A percentile compares a stretch with the other conserved stretches of the same genome.
Evolutionary conservation across 2,888 invertebrate species (phyloP).

Genomic region (Pyrgus malvae): DNA sequence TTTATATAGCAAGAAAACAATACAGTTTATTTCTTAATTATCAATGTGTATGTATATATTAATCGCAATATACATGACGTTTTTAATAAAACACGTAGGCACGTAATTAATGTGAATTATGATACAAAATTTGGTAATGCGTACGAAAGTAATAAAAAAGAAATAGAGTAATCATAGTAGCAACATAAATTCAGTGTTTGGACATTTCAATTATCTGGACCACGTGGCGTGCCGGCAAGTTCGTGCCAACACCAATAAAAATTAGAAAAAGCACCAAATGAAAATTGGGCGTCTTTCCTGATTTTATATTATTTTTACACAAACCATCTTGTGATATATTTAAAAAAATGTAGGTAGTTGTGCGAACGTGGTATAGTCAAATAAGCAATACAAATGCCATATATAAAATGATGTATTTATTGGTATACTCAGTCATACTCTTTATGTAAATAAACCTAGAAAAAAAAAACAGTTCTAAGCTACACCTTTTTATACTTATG

Average conservation of each 20-base stretch:
- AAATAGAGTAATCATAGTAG: conserved; percentile 61
- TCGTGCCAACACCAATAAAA: conserved; percentile 77
- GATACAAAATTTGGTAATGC: conserved; percentile 12
- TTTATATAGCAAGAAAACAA: no score
- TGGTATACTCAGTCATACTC: no score
- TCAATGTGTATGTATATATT: no score
- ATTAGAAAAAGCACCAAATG: conserved; percentile 51
- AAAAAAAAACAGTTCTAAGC: no score
- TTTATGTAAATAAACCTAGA: no score
- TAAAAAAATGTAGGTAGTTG: not conserved
- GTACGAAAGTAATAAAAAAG: conserved; percentile 47
- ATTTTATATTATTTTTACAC: not conserved
- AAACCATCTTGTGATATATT: not conserved
- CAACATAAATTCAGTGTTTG: conserved; percentile 76
- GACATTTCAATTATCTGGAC: conserved; percentile 79
- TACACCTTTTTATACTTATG: no score
- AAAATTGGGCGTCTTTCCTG: conserved; percentile 32
- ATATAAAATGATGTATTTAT: no score
- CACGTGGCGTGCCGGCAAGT: conserved; percentile 76
- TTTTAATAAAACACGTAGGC: not conserved
- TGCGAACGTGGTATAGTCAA: no score
- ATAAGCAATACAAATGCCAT: no score
- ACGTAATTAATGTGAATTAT: conserved; percentile 7
- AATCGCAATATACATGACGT: no score
- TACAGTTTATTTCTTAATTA: no score